Conservation (phyloP, 1,140 invertebrate genomes). For the Pogonus chalceus region DNA sequence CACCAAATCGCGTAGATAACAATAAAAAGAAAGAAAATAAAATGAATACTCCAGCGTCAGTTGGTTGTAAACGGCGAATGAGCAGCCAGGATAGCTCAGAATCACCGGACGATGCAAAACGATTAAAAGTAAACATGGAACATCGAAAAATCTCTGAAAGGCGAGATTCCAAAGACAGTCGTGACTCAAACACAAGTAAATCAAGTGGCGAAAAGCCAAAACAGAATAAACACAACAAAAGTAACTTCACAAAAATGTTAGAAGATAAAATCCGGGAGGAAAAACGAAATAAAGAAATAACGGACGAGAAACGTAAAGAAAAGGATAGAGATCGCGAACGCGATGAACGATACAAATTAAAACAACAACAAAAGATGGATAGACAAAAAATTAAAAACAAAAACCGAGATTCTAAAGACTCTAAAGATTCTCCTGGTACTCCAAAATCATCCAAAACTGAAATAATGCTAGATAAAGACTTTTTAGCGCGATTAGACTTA, state of each 20-base stretch:
- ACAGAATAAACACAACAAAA: constrained; percentile 28
- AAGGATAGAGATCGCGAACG: constrained; percentile 22
- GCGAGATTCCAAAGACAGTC: constrained; percentile 62
- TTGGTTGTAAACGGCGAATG: constrained; percentile 57
- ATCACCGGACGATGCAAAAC: constrained; percentile 52
- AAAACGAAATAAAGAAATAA: constrained; percentile 23
- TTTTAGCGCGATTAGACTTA: constrained; percentile 50
- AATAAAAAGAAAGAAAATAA: constrained; percentile 45
- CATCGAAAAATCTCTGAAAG: constrained; percentile 45
- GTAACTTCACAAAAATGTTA: constrained; percentile 11
- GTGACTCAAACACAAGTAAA: constrained; percentile 24
- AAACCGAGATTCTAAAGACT: constrained; percentile 21
- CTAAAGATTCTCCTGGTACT: constrained; percentile 27
- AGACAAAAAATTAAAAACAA: constrained; percentile 31
- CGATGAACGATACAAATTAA: constrained; percentile 29
- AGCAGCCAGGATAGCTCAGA: constrained; percentile 65
- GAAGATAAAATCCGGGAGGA: constrained; percentile 18
- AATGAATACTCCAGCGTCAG: constrained; percentile 51
- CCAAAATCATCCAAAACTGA: constrained; percentile 14
- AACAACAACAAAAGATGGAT: constrained; percentile 26
- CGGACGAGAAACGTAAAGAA: constrained; percentile 24
- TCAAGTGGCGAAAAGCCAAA: constrained; percentile 19
- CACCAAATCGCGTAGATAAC: constrained; percentile 17
- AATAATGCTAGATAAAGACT: constrained; percentile 47
- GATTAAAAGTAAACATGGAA: constrained; percentile 52